Percentiles rank a stretch among this genome's conserved stretches.
These are phyloP conservation scores for Hydrophis major DNA, from an alignment of 2,797 vertebrate species.

Conservation along the genomic window DNA sequence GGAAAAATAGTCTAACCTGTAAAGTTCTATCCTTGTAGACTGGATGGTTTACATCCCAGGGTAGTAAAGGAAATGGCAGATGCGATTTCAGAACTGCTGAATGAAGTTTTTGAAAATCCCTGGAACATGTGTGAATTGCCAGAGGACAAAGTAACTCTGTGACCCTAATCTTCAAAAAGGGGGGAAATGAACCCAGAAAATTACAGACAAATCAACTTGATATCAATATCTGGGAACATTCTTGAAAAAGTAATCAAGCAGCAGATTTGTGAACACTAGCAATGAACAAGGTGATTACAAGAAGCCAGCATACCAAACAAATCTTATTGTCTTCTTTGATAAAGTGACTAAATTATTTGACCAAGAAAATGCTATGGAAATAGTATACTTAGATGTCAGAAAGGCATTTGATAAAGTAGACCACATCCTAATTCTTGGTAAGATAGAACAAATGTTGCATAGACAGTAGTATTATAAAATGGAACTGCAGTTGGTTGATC, in stretches of 20 bases:
- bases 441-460: neutral
- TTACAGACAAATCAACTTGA: neutral
- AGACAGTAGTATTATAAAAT: neutral
- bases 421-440: neutral
- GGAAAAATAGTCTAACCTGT: neutral
- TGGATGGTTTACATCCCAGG: neutral
- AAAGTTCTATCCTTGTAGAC: neutral
- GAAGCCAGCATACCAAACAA: neutral
- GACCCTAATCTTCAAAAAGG: neutral
- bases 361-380: neutral
- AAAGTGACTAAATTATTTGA: neutral
- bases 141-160: neutral
- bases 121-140: neutral
- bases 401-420: neutral
- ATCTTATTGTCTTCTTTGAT: neutral
- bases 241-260: neutral
- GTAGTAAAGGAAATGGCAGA: neutral
- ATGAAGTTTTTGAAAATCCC: neutral
- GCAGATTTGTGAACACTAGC: neutral
- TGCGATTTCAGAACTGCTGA: neutral
- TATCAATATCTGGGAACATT: neutral
- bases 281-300: neutral
- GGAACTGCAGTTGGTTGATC: neutral
- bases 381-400: neutral
- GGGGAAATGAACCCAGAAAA: neutral